Conservation (phyloP, 1,140 invertebrate species). For the Schlechtendalia chinensis region DNA sequence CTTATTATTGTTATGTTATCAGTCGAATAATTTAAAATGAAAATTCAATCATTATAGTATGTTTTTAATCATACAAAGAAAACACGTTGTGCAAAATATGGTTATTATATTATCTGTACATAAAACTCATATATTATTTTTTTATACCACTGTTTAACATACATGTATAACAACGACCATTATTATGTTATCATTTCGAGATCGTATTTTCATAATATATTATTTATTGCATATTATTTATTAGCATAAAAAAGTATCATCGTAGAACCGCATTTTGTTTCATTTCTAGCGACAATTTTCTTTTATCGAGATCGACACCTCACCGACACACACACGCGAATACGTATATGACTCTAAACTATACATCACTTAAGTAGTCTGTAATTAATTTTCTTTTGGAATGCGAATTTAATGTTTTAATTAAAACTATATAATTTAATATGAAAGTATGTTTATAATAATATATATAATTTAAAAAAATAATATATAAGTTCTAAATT, state of each 20-base stretch:
- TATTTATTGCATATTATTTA: not conserved
- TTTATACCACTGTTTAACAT: not conserved
- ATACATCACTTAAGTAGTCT: too few species aligned
- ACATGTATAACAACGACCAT: constrained; percentile 17
- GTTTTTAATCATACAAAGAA: not conserved
- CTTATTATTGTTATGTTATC: not conserved
- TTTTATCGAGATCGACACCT: not conserved
- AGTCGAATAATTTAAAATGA: not conserved
- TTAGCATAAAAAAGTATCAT: constrained; percentile 18
- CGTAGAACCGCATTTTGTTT: constrained; percentile 2
- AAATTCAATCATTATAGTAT: not conserved
- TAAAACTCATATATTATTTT: too few species aligned
- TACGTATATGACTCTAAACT: not conserved
- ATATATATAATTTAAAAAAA: too few species aligned
- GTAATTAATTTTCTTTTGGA: too few species aligned
- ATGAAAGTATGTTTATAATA: too few species aligned
- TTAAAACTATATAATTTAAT: too few species aligned
- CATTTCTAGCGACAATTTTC: not conserved
- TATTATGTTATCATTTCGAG: constrained; percentile 16
- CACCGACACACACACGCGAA: too few species aligned
- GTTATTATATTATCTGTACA: too few species aligned
- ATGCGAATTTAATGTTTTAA: too few species aligned
- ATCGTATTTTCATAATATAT: constrained; percentile 7
- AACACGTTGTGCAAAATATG: not conserved
- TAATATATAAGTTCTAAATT: too few species aligned